Percentiles rank a stretch among this genome's conserved stretches.
Evolutionary conservation across 2,888 invertebrate genomes (phyloP).

Genomic region (Vesta saturnalis): DNA sequence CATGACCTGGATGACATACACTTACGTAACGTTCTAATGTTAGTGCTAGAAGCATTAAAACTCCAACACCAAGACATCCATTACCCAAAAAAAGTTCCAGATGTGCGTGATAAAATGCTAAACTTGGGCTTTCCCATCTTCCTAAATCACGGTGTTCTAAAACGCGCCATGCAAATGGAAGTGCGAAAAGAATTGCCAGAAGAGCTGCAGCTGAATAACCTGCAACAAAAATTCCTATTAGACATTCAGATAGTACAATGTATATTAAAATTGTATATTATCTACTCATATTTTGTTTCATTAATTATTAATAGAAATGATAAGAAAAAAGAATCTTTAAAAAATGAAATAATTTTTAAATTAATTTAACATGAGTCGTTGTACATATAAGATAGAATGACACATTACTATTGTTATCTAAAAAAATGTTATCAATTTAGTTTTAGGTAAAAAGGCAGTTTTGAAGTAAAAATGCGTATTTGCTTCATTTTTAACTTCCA

Average conservation of each 20-base stretch:
- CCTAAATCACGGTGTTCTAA: constrained; percentile 73
- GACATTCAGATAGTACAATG: not conserved
- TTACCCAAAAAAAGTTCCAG: constrained; percentile 78
- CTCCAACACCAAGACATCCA: constrained; percentile 78
- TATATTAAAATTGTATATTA: not conserved
- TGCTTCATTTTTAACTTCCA: no score
- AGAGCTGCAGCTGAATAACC: constrained; percentile 83
- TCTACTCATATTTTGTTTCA: no score
- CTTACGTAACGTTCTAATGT: constrained; percentile 80
- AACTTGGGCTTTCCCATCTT: constrained; percentile 70
- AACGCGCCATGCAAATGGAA: constrained; percentile 74
- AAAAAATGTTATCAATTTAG: no score
- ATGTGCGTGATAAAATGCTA: constrained; percentile 76
- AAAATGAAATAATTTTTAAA: no score
- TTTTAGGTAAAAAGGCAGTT: no score
- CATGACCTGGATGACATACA: constrained; percentile 77
- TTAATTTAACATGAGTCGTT: no score
- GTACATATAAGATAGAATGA: no score
- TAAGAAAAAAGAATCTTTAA: no score
- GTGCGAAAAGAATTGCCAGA: constrained; percentile 75
- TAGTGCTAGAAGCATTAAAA: constrained; percentile 78
- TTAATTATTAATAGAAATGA: no score
- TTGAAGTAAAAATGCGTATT: no score
- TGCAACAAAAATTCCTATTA: constrained; percentile 55
- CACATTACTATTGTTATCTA: no score